These are phyloP conservation scores for Ophion slaviceki DNA, from an alignment of 2,888 invertebrate species.

Conservation along the genomic window DNA sequence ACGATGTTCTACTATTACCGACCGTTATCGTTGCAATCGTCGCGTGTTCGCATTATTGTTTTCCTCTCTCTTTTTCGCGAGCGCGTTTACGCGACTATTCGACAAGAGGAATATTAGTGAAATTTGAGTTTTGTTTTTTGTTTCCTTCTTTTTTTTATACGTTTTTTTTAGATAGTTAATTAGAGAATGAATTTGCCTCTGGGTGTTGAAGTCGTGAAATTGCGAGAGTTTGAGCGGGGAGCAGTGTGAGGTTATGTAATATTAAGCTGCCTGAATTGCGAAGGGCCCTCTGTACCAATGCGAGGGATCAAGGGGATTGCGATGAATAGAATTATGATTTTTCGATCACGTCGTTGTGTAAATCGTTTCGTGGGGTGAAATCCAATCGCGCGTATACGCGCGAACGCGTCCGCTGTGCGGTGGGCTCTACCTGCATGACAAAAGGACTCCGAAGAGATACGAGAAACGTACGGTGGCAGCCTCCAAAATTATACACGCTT, in stretches of 20 bases:
- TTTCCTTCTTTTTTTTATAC: not conserved
- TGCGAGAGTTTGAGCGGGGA: conserved; percentile 56
- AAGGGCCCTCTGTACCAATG: conserved; percentile 41
- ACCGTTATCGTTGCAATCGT: not conserved
- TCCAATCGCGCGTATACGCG: not conserved
- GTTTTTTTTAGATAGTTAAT: conserved; percentile 58
- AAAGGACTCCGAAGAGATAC: conserved; percentile 1
- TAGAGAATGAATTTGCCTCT: conserved; percentile 52
- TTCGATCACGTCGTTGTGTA: conserved; percentile 45
- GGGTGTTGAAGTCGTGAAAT: conserved; percentile 6
- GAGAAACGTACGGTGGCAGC: not conserved
- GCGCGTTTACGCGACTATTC: not conserved
- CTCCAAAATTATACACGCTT: not conserved
- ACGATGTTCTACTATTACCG: not conserved
- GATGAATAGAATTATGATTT: conserved; percentile 48
- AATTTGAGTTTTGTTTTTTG: conserved; percentile 2
- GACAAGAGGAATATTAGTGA: conserved; percentile 40
- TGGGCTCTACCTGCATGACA: not conserved
- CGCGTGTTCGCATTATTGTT: not conserved
- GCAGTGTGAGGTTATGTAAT: conserved; percentile 66
- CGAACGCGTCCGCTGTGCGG: not conserved
- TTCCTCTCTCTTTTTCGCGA: not conserved
- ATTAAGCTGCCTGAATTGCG: conserved; percentile 66
- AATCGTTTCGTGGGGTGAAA: conserved; percentile 51
- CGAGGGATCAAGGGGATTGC: conserved; percentile 17